Evolutionary conservation across 2,888 invertebrate genomes (phyloP).

Genomic region (Cecidostiba fungosa): DNA sequence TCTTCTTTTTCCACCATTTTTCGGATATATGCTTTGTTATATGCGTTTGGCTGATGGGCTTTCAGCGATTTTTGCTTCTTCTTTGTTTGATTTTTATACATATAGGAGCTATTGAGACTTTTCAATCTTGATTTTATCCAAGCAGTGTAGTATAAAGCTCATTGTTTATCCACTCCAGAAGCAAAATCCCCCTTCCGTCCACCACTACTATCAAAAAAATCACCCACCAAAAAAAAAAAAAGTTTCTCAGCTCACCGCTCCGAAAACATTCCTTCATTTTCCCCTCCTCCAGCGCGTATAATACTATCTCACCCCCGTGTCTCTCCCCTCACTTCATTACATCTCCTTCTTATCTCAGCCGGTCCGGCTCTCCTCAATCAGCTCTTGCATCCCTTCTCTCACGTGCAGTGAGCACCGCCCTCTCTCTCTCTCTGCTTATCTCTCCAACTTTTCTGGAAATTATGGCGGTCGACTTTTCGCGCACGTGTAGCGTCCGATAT

Average conservation of each 20-base stretch:
- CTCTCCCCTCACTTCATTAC: slow-evolving; percentile 23
- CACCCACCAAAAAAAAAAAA: not conserved
- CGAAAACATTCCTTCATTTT: slow-evolving; percentile 8
- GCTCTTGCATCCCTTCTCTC: slow-evolving; percentile 10
- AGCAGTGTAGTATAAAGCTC: no score
- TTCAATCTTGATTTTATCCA: no score
- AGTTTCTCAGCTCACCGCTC: not conserved
- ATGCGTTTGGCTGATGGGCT: no score
- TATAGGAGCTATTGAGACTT: no score
- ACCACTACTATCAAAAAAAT: not conserved
- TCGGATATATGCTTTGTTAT: not conserved
- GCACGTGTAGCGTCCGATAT: not conserved
- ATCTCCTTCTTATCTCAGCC: not conserved
- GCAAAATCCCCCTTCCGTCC: no score
- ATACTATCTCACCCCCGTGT: slow-evolving; percentile 29
- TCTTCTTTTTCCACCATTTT: not conserved
- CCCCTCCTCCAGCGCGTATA: not conserved
- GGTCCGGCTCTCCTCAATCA: slow-evolving; percentile 15
- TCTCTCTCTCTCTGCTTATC: slow-evolving; percentile 53
- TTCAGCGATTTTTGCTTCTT: no score
- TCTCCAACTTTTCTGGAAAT: slow-evolving; percentile 34
- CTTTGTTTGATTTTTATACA: no score
- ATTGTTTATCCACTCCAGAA: no score
- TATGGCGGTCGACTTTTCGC: slow-evolving; percentile 27
- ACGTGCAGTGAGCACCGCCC: slow-evolving; percentile 11